Percentiles rank a stretch among this genome's conserved stretches.
phyloP scores from a whole-genome alignment of 35 echinoderm and acorn worm genomes.

The Apostichopus japonicus region DNA sequence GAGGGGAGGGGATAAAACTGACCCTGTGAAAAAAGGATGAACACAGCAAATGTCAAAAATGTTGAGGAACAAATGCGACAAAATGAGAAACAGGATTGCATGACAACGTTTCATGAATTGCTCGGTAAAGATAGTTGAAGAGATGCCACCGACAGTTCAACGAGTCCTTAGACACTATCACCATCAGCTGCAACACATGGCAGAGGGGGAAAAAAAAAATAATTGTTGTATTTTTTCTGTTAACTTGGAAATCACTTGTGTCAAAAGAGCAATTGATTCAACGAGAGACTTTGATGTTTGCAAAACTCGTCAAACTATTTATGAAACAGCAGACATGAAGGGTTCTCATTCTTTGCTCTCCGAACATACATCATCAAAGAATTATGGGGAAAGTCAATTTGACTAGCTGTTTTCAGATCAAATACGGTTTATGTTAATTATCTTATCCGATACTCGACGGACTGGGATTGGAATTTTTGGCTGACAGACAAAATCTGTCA shows the following conservation, averaged over 20 bases:
- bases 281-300: background rate
- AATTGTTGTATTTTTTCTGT: background rate
- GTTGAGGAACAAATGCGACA: background rate
- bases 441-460: background rate
- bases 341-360: background rate
- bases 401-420: slow-evolving; percentile 15
- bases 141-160: slow-evolving; percentile 17
- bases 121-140: background rate
- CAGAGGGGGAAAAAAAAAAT: background rate
- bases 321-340: slow-evolving; percentile 13
- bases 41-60: no score
- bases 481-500: slow-evolving; percentile 14
- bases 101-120: background rate
- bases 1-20: no score
- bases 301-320: slow-evolving; percentile 7
- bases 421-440: background rate
- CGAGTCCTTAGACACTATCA: background rate
- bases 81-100: background rate
- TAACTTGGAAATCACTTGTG: background rate
- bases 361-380: background rate
- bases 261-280: background rate
- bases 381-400: slow-evolving; percentile 4
- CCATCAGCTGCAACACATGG: background rate
- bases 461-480: background rate
- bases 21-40: no score